Base-by-base conservation (phyloP, 2,888 invertebrate species). In the Opisthograptis luteolata region DNA sequence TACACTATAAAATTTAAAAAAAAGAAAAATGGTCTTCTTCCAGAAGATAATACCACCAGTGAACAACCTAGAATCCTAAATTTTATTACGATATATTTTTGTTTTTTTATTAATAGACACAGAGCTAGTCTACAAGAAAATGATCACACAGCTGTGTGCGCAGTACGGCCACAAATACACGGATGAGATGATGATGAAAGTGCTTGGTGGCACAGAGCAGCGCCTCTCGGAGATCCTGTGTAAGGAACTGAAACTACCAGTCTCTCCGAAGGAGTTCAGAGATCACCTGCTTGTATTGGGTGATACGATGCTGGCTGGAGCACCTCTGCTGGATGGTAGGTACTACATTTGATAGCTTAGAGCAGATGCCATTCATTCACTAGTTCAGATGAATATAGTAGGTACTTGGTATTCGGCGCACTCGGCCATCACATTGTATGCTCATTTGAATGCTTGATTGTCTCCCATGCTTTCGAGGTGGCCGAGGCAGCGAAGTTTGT, bases 161-260 rank as follows among this genome's bases (percentile, higher is more conserved):
- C 91, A 92, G 58, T 96, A 94, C 81, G 96, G 95, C 2, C 95
- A 95, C 70, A 77, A 87, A 25, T 98, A 96, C 83, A 96, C 96
- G 0, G 93, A 94, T 73, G 95, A 96, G 55, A 85, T 97, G 53
- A 95, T 96, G 80, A 92, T 94, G 81, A 94, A 94, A 79, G 89
- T 96, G 8, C 92, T 96, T 66, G 97, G 97, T 4, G 94, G 94
- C 19, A 94, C 94, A 1, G 95, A 95, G 71, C 90, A 89, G 63
- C 93, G 94, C 20, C 92, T 94, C 2, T 93, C 95, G 0, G 92
- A 92, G 81, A 94, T 94, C 39, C 91, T 95, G 39, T 92, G 95
- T 37, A 87, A 90, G 56, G 94, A 94, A 64, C 85, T 96, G 59
- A 85, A 92, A 20, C 83, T 97, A 32, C 95, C 96, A 0, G 84